These are phyloP conservation scores for Linyphia triangularis DNA, from an alignment of 2,888 invertebrate genomes.

Conservation along the genomic window DNA sequence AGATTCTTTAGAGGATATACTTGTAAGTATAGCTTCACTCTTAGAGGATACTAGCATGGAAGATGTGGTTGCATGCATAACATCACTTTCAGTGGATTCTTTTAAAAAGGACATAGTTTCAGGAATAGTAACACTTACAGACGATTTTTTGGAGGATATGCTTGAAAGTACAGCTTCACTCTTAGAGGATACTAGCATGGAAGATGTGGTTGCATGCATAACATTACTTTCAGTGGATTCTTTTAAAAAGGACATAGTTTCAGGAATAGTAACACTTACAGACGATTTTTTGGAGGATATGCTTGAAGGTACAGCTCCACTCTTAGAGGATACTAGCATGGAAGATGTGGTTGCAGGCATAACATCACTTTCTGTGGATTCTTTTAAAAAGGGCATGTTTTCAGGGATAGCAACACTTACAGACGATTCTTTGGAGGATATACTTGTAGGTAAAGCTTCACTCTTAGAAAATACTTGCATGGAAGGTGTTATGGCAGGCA, in stretches of 20 bases:
- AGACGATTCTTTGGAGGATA: not conserved
- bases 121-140: too few species aligned
- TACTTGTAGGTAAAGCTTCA: too few species aligned
- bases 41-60: not conserved
- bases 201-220: not conserved
- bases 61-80: not conserved
- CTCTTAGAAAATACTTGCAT: too few species aligned
- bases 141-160: not conserved
- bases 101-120: not conserved
- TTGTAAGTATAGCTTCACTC: not conserved
- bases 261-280: not conserved
- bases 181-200: too few species aligned
- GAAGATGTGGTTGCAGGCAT: not conserved
- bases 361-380: not conserved
- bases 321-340: not conserved
- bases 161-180: not conserved
- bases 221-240: not conserved
- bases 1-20: not conserved
- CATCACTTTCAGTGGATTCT: conserved; percentile 9
- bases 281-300: not conserved
- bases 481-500: too few species aligned
- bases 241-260: not conserved
- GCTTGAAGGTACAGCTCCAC: not conserved
- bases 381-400: not conserved
- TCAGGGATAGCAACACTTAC: not conserved